Evolutionary conservation across 37 sponge, comb jelly and placozoan genomes (phyloP).

Genomic region (Crambe crambe): DNA sequence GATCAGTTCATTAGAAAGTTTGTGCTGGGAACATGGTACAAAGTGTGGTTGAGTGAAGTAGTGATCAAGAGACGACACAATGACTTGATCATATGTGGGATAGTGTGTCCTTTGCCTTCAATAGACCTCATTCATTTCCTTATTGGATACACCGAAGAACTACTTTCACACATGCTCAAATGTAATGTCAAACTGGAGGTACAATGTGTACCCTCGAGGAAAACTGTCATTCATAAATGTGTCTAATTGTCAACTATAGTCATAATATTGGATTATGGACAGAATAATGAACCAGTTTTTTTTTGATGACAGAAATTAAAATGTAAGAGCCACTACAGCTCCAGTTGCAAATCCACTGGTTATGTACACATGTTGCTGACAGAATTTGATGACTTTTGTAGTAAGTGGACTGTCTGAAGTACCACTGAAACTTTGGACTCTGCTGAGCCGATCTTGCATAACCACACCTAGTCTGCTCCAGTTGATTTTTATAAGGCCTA

Average conservation of each 20-base stretch:
- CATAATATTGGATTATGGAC: background rate
- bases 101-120: slow-evolving; percentile 51
- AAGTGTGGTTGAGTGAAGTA: slow-evolving; percentile 52
- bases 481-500: slow-evolving; percentile 55
- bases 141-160: slow-evolving; percentile 47
- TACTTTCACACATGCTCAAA: slow-evolving; percentile 54
- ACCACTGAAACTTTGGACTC: background rate
- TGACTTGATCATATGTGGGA: slow-evolving; percentile 29
- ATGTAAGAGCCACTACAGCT: slow-evolving; percentile 44
- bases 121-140: slow-evolving; percentile 35
- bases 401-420: background rate
- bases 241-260: slow-evolving; percentile 8
- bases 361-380: slow-evolving; percentile 41
- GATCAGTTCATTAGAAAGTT: slow-evolving; percentile 55
- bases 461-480: slow-evolving; percentile 36
- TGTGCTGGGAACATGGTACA: slow-evolving; percentile 52
- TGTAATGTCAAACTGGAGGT: slow-evolving; percentile 31
- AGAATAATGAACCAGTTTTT: slow-evolving; percentile 3
- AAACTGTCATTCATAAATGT: slow-evolving; percentile 13
- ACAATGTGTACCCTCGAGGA: slow-evolving; percentile 40
- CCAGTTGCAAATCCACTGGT: slow-evolving; percentile 64
- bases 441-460: background rate
- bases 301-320: slow-evolving; percentile 12
- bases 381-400: slow-evolving; percentile 25
- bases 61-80: slow-evolving; percentile 57